A percentile compares a stretch with the other conserved stretches of the same genome.
Conservation (phyloP, 35 echinoderm and acorn worm genomes). For the Hemicentrotus pulcherrimus region DNA sequence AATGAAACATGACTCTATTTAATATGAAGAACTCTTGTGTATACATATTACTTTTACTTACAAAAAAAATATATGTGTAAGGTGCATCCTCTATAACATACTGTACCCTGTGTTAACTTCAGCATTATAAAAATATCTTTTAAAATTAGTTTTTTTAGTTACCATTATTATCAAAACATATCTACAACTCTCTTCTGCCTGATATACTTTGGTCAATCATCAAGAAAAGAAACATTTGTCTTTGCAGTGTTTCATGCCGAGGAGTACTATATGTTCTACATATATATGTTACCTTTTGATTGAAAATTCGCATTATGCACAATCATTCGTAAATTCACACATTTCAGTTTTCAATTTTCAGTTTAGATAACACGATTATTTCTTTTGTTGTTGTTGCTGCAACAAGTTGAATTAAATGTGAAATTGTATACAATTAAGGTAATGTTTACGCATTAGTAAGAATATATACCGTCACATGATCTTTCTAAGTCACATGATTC, state of each 20-base stretch:
- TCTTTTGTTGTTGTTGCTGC: too few relatives aligned
- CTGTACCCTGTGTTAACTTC: background rate
- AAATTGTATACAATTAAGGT: background rate
- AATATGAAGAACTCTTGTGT: too few relatives aligned
- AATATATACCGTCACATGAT: background rate
- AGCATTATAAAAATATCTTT: background rate
- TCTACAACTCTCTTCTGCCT: too few relatives aligned
- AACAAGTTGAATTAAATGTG: background rate
- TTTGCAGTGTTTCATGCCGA: background rate
- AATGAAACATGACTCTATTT: too few relatives aligned
- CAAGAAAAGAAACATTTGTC: too few relatives aligned
- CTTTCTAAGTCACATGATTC: background rate
- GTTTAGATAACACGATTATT: background rate
- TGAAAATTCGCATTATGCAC: background rate
- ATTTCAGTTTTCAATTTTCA: background rate
- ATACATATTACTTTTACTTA: too few relatives aligned
- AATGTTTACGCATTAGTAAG: background rate
- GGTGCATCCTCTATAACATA: background rate
- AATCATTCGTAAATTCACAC: background rate
- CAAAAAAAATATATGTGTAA: background rate
- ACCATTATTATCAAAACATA: too few relatives aligned
- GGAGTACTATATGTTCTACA: background rate
- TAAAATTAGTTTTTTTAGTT: background rate
- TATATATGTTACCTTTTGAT: background rate
- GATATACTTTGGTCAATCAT: too few relatives aligned